Evolutionary conservation across 2,888 invertebrate genomes (phyloP), one percentile per base, ranked within the genome.

Genomic region (Trisateles emortualis): DNA sequence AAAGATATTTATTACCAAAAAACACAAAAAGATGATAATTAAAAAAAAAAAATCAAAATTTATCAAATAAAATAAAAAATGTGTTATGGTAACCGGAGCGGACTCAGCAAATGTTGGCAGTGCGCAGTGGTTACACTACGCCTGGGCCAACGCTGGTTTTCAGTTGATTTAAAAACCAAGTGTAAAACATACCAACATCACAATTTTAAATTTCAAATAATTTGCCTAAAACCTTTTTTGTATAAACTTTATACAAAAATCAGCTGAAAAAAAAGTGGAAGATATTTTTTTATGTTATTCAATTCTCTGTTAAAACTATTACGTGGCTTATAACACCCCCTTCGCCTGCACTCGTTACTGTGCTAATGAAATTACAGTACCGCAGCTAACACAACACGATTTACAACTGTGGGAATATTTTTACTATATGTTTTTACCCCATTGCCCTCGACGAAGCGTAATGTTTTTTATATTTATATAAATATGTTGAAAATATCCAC

Each of bases 311-410:
- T 51, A 30, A 32, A 59, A 70, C 54, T 72, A 59, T 60, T 67
- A 69, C 61, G 66, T 76, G 55, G 68, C 72, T 69, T 74, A 73
- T 66, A 65, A 64, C 57, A 59, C 60, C 59, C 56, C 39, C 59
- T 42, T 59, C 61, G 60, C 62, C 60, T 62, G 53, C 60, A 60
- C 62, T 59, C 59, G 51, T 77, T 73, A 74, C 71, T 64, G 74
- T 67, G 76, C 76, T 84, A 85, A 86, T 85, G 76, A 81, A 83
- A 84, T 86, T 82, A 85, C 65, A 76, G 72, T 66, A 67, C 69
- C 73, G 62, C 62, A 64, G 76, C 74, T 73, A 79, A 82, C 79
- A 83, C 78, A 82, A 79, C 75, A 72, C 72, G 76, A 79, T 81
- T 79, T 78, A 74, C 72, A 69, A 72, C 57, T 49, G 53, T 39